phyloP scores from a whole-genome alignment of 2,113 vertebrate species.

The Tachysurus fulvidraco region DNA sequence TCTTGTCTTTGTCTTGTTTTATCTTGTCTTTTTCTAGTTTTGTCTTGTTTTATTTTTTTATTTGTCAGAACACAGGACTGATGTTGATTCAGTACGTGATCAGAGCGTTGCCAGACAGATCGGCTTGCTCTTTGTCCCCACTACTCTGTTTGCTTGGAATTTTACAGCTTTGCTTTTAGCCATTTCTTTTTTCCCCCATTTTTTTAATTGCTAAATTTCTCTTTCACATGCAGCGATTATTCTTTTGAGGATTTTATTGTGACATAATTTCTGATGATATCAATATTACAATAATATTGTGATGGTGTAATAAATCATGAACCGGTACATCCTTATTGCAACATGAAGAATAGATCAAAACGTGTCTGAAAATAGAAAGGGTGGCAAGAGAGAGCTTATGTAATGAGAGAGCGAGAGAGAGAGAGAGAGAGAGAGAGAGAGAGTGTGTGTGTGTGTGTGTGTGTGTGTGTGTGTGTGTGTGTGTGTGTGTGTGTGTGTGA shows the following conservation, averaged over 20 bases:
- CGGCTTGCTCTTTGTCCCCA: background rate
- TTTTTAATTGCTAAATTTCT: too few relatives aligned
- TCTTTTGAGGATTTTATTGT: background rate
- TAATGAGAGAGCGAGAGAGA: constrained; percentile 21
- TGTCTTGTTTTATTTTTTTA: background rate
- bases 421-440: constrained; percentile 36
- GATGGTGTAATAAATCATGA: background rate
- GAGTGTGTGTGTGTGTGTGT: constrained; percentile 39
- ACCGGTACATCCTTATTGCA: background rate
- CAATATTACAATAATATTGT: too few relatives aligned
- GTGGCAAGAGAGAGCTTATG: background rate
- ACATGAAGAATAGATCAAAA: background rate
- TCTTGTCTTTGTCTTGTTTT: background rate
- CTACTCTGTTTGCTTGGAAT: background rate
- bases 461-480: constrained; percentile 45
- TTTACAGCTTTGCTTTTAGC: background rate
- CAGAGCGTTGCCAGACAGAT: background rate
- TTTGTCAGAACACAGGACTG: background rate
- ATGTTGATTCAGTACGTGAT: background rate
- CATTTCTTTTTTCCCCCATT: background rate
- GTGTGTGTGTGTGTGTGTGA: constrained; percentile 13
- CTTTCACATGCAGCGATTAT: too few relatives aligned
- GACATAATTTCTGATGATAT: background rate
- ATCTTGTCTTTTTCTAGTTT: background rate
- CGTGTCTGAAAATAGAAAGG: constrained; percentile 9